Percentiles rank a stretch among this genome's conserved stretches.
phyloP scores from a whole-genome alignment of 2,113 vertebrate genomes.

The Petroica traversi region DNA sequence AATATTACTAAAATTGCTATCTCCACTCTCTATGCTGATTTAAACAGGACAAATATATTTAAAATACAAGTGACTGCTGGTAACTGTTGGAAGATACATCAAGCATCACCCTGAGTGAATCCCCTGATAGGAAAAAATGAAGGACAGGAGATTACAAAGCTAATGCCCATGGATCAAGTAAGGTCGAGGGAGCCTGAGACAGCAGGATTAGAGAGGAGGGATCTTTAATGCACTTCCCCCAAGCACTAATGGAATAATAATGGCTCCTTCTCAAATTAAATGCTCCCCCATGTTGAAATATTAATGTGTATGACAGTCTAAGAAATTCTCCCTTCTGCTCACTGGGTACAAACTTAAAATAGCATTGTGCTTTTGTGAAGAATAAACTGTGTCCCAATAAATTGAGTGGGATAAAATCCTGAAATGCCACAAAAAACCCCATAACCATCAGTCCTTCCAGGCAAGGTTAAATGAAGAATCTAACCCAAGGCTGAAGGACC shows the following conservation, averaged over 20 bases:
- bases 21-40: background rate
- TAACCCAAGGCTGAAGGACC: background rate
- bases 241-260: conserved; percentile 34
- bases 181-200: conserved; percentile 78
- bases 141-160: conserved; percentile 81
- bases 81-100: background rate
- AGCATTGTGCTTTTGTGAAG: background rate
- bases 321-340: background rate
- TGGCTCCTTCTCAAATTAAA: conserved; percentile 37
- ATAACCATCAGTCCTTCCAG: background rate
- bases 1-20: background rate
- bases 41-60: background rate
- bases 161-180: conserved; percentile 82
- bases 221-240: conserved; percentile 32
- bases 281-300: conserved; percentile 1
- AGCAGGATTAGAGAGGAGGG: conserved; percentile 78
- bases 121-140: conserved; percentile 73
- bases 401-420: background rate
- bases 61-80: background rate
- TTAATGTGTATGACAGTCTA: background rate
- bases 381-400: background rate
- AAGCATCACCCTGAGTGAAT: conserved; percentile 68
- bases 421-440: background rate
- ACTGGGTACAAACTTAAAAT: background rate
- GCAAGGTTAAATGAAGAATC: background rate